phyloP scores from a whole-genome alignment of 2,113 vertebrate genomes.

The Austrofundulus limnaeus region DNA sequence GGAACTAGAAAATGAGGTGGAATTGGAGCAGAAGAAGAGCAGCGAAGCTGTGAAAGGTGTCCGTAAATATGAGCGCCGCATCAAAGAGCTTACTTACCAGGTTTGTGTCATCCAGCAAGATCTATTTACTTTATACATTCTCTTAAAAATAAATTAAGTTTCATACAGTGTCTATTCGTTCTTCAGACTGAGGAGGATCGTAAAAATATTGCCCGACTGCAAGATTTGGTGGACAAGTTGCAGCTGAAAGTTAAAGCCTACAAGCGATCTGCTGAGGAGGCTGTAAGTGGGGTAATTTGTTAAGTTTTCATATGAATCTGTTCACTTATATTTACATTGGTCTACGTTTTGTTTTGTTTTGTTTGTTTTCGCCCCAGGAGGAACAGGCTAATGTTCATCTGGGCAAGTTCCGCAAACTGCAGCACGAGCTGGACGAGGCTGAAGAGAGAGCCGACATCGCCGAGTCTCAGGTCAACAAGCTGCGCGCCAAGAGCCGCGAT shows the following conservation, averaged over 20 bases:
- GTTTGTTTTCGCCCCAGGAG: too few species aligned
- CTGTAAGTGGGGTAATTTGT: constrained; percentile 68
- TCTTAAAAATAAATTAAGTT: neutral
- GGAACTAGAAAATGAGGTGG: constrained; percentile 79
- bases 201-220: constrained; percentile 84
- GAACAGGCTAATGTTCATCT: constrained; percentile 80
- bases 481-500: constrained; percentile 79
- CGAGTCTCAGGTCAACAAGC: constrained; percentile 82
- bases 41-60: constrained; percentile 77
- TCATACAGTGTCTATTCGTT: constrained; percentile 5
- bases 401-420: constrained; percentile 78
- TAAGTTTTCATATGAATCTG: neutral
- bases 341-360: constrained; percentile 2
- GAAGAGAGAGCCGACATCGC: constrained; percentile 80
- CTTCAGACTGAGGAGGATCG: constrained; percentile 86
- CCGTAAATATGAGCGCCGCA: constrained; percentile 80
- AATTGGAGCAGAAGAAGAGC: constrained; percentile 77
- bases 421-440: constrained; percentile 82
- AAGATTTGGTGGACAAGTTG: constrained; percentile 88
- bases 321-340: neutral
- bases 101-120: constrained; percentile 31
- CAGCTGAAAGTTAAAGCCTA: constrained; percentile 90
- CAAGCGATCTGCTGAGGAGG: constrained; percentile 85
- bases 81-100: constrained; percentile 81
- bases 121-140: neutral